Base-by-base conservation (phyloP, 2,888 invertebrate species). In the Rhagium mordax region DNA sequence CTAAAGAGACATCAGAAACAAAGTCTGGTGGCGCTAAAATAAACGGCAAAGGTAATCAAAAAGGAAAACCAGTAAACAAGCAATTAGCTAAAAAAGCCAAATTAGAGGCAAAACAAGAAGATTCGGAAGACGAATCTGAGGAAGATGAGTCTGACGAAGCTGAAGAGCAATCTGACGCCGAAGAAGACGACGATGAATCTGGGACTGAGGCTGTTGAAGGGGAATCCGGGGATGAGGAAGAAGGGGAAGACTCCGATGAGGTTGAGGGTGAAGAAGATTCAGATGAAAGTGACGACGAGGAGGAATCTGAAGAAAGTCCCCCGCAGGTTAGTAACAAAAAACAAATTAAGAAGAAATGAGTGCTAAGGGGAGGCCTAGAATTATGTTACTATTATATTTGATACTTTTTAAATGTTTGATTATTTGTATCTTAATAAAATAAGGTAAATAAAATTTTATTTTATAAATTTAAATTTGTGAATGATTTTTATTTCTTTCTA, bases 291-390 rank as follows among this genome's bases (percentile, higher is more conserved):
- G 75, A 78, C 7, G 76, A 72, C 0, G 75, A 75, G 10, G 74
- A 77, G 0, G 77, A 77, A 41, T 67, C 71, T 13, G 76, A 74
- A 48, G 75, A 76, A 13, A 72, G 65, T 53, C 70, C 71, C 3
- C 72, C 77, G 48, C 66, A 79, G 79, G 79, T 79, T 70, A 79
- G 79, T 79, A 77, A 61, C 47, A 73, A 68, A 66, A 75, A 72
- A 60, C 75, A 73, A 59, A 62, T 16, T 10, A 51, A 79, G 74
- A 79, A 77, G 74, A 80, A 80, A 62, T 80, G 76, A 68, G 27
- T 20, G 21, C 27, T 60, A 59, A n/a, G n/a, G 24, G 33, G n/a
- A 29, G n/a, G 15, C 18, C 33, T 18, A 18, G n/a, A 61, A 47
- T 21, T 21, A 41, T 47, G 15, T 61, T 48, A 61, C 16, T 41